phyloP scores from a whole-genome alignment of 1,140 invertebrate species.

The Augochlora pura region DNA sequence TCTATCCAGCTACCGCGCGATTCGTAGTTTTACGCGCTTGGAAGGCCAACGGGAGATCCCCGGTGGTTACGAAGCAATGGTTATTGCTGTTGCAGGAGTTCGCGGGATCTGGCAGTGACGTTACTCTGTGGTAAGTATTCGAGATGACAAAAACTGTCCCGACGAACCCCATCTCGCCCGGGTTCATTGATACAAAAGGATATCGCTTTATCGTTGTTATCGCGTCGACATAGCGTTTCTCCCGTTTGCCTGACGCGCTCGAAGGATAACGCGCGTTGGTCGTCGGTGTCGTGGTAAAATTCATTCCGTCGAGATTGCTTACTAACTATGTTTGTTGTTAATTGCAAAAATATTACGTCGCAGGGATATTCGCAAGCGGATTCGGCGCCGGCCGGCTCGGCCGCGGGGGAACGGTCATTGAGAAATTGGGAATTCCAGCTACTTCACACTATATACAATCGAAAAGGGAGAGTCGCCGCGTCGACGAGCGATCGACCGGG shows the following conservation, averaged over 20 bases:
- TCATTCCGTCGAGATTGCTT: neutral
- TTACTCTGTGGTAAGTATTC: too few species aligned
- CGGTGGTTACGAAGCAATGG: too few species aligned
- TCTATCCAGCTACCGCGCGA: neutral
- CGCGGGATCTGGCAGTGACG: conserved; percentile 25
- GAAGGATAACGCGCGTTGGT: too few species aligned
- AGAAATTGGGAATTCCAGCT: conserved; percentile 54
- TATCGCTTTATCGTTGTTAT: too few species aligned
- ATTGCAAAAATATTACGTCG: too few species aligned
- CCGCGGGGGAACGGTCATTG: neutral
- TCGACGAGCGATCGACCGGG: conserved; percentile 4
- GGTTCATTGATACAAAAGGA: too few species aligned
- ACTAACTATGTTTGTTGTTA: too few species aligned
- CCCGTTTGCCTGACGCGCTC: neutral
- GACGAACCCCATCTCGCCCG: neutral
- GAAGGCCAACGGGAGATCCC: neutral
- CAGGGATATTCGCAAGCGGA: too few species aligned
- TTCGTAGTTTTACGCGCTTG: too few species aligned
- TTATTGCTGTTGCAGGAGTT: neutral
- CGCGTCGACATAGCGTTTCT: neutral
- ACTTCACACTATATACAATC: conserved; percentile 68
- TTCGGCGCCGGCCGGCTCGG: too few species aligned
- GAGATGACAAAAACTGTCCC: neutral
- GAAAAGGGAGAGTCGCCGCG: conserved; percentile 44
- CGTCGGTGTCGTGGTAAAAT: neutral